These are phyloP conservation scores for Lampris megalopsis DNA, from an alignment of 2,113 vertebrate genomes.

Conservation along the genomic window DNA sequence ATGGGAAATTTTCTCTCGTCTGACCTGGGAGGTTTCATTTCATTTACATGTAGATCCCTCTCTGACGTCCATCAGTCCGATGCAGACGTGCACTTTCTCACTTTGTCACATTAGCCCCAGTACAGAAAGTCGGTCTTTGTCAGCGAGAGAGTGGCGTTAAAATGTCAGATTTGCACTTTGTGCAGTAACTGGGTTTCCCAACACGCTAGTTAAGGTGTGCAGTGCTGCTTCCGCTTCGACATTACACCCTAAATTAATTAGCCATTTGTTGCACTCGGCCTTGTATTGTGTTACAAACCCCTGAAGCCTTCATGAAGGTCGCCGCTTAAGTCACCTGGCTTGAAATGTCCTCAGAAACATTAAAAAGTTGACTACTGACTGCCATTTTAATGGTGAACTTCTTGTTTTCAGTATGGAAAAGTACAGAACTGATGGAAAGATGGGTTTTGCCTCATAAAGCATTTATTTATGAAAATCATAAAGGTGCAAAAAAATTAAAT, in stretches of 20 bases:
- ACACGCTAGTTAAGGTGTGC: not conserved
- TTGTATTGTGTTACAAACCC: conserved; percentile 65
- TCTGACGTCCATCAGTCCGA: conserved; percentile 26
- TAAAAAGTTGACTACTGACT: too few species aligned
- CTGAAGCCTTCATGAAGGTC: conserved; percentile 62
- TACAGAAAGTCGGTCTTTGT: conserved; percentile 60
- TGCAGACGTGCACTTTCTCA: conserved; percentile 43
- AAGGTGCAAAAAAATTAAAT: too few species aligned
- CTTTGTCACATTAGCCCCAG: conserved; percentile 40
- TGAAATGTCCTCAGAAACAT: conserved; percentile 53
- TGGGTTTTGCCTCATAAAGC: too few species aligned
- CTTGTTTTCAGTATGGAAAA: too few species aligned
- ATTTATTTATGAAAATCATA: too few species aligned
- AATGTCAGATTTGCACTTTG: conserved; percentile 49
- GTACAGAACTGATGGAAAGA: too few species aligned
- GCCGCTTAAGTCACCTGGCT: conserved; percentile 51
- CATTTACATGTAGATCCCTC: conserved; percentile 28
- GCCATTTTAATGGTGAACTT: too few species aligned
- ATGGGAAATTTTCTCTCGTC: conserved; percentile 47
- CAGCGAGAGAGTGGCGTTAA: conserved; percentile 59
- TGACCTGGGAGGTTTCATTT: conserved; percentile 45
- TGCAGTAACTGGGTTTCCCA: conserved; percentile 31
- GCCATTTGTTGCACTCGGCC: conserved; percentile 67
- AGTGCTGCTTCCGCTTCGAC: conserved; percentile 10
- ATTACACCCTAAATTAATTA: conserved; percentile 63